Evolutionary conservation across 1,140 invertebrate genomes (phyloP).

Genomic region (Zaprionus africanus): DNA sequence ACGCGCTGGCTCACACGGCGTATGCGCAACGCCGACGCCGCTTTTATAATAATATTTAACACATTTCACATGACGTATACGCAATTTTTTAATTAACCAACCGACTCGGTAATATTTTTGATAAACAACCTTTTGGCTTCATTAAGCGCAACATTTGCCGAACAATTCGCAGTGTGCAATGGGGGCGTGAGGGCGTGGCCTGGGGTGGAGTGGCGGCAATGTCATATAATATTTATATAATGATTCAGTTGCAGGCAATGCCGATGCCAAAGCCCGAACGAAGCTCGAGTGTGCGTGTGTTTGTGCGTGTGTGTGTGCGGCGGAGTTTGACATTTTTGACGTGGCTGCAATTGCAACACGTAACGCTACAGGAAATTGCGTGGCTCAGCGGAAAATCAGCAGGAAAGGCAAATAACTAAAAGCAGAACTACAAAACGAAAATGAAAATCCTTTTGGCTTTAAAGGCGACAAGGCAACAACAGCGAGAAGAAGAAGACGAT

Average conservation of each 20-base stretch:
- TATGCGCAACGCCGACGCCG: constrained; percentile 36
- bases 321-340: constrained; percentile 62
- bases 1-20: constrained; percentile 59
- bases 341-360: constrained; percentile 73
- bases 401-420: constrained; percentile 16
- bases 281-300: constrained; percentile 17
- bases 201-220: background rate
- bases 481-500: background rate
- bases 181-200: background rate
- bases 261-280: constrained; percentile 20
- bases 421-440: constrained; percentile 16
- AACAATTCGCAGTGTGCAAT: constrained; percentile 14
- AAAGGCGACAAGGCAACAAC: constrained; percentile 29
- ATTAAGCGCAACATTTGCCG: constrained; percentile 52
- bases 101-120: constrained; percentile 60
- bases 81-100: constrained; percentile 79
- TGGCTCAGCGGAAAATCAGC: constrained; percentile 41
- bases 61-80: constrained; percentile 65
- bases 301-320: background rate
- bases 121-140: constrained; percentile 36
- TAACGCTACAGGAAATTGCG: constrained; percentile 66
- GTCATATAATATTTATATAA: constrained; percentile 60
- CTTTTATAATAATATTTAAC: constrained; percentile 45
- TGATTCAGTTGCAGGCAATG: constrained; percentile 55
- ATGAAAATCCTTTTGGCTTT: constrained; percentile 30